Base-by-base conservation (phyloP, 1,140 invertebrate species). In the Amphibalanus amphitrite region DNA sequence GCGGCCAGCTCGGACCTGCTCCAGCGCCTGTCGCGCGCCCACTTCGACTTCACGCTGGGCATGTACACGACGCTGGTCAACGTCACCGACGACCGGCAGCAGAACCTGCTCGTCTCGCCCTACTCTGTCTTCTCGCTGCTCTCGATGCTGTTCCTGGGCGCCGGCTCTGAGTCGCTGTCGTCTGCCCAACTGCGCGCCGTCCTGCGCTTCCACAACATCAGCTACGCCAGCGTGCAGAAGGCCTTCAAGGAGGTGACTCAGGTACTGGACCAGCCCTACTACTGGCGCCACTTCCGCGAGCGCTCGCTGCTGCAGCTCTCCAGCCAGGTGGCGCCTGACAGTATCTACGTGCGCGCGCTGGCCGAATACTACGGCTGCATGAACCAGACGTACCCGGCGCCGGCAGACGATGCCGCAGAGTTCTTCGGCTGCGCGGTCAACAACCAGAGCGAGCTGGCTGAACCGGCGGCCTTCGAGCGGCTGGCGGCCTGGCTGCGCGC, bases 31-130 rank as follows among this genome's bases (percentile, higher is more conserved):
- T 79, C 77, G 8, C 74, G 77, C 30, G 78, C 78, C 6, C 78
- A 79, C 69, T 77, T 79, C 30, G 76, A 78, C 69, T 79, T 79
- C 72, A 76, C 78, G 0, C 69, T 79, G 17, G 75, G 77, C 29
- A 72, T 79, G 1, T 79, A 78, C 72, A 70, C 75, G 0, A 64
- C 74, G 23, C 65, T 79, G 67, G 75, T 76, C 6, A 70, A 71
- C 65, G 76, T 76, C 17, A 65, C 74, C 8, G 69, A 47, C 1
- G 75, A 74, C 17, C 33, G 70, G n/a, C 33, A 70, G 20, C 77
- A 76, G 28, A 79, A 79, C 71, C 72, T 79, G 8, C 73, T 79
- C 23, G 75, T 79, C 67, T 79, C 78, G 6, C 78, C 79, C 6
- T 77, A 75, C 69, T 76, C 77, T 40, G 71, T 79, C 13, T 76